Base-by-base conservation (phyloP, 2,888 invertebrate genomes). In the Pinctada fucata region DNA sequence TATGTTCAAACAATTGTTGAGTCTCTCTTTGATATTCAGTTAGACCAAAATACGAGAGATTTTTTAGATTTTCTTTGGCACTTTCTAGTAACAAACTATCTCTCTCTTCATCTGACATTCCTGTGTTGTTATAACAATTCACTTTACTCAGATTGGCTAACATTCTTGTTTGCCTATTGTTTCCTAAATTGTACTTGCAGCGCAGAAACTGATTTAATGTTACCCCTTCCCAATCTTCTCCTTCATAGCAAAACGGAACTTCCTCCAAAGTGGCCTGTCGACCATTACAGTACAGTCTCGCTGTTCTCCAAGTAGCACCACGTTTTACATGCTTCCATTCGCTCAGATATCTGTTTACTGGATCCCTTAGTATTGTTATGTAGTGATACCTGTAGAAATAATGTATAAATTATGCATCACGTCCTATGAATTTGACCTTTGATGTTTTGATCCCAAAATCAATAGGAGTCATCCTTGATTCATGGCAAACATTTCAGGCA, bases 131-230 rank as follows among this genome's bases (percentile, higher is more conserved):
- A 93, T 99, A 99, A 93, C 99, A 99, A 78, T 97, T 97, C 63
- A 99, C 96, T 72, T 98, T 94, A 79, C 97, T 96, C 84, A 99
- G 94, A 94, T 99, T 98, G 16, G 99, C 97, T 89, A 99, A 93
- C 99, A 99, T 99, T 86, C 99, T 94, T 2, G 99, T 99, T 94
- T 99, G 99, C 81, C 99, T 90, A 93, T 99, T 99, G 90, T 95
- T 96, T 45, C 99, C 99, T 91, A 99, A 94, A 94, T 99, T 99
- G 93, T 96, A 96, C 3, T 96, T 95, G 92, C 99, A 99, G 51
- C 94, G 94, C 89, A 97, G 95, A 93, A 99, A 99, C 93, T 98
- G 96, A 81, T 96, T 96, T 68, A 99, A 93, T 10, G 96, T 95
- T 3, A 99, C 99, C 80, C 96, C 97, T 31, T 72, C 58, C 93